Evolutionary conservation across 1,140 invertebrate genomes (phyloP).

Genomic region (Drosophila ficusphila): DNA sequence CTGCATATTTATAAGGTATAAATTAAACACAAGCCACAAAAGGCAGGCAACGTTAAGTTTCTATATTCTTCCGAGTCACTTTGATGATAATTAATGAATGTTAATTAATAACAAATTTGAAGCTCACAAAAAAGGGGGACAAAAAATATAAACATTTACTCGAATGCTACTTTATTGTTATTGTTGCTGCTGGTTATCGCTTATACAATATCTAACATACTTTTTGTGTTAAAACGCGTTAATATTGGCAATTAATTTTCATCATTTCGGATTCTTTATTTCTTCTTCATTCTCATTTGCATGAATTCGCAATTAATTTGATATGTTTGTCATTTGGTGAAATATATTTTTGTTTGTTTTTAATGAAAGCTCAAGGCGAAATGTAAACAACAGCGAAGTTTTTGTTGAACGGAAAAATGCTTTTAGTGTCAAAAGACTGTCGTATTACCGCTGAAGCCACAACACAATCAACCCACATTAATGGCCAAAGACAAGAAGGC

Average conservation of each 20-base stretch:
- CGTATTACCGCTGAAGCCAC: conserved; percentile 21
- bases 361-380: conserved; percentile 66
- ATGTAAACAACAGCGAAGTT: conserved; percentile 64
- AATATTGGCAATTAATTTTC: conserved; percentile 75
- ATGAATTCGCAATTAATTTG: conserved; percentile 75
- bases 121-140: conserved; percentile 19
- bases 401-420: conserved; percentile 59
- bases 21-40: conserved; percentile 62
- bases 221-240: conserved; percentile 71
- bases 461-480: conserved; percentile 56
- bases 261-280: conserved; percentile 46
- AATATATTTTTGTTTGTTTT: conserved; percentile 56
- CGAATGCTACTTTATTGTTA: conserved; percentile 47
- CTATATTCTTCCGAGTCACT: conserved; percentile 45
- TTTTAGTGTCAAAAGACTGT: conserved; percentile 58
- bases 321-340: conserved; percentile 58
- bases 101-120: conserved; percentile 78
- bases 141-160: conserved; percentile 57
- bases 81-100: conserved; percentile 63
- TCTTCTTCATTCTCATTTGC: conserved; percentile 56
- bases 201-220: conserved; percentile 53
- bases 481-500: conserved; percentile 53
- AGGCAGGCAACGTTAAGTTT: conserved; percentile 45
- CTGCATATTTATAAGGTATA: conserved; percentile 47
- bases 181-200: conserved; percentile 38